These are phyloP conservation scores for Agrotis exclamationis DNA, from an alignment of 2,888 invertebrate species.

Conservation along the genomic window DNA sequence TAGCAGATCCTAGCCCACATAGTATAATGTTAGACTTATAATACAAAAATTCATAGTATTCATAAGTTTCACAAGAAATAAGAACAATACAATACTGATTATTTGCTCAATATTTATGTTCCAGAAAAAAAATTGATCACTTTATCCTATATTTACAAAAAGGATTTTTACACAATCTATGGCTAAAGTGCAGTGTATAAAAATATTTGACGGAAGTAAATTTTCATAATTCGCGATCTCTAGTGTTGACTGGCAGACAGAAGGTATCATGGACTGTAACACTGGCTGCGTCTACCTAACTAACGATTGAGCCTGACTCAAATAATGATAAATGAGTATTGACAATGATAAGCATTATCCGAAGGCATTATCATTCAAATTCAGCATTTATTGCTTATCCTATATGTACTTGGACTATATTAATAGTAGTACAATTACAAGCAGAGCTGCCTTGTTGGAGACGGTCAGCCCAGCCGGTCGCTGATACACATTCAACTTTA, in stretches of 20 bases:
- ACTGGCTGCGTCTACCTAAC: constrained; percentile 70
- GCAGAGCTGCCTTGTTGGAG: constrained; percentile 62
- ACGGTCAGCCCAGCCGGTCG: constrained; percentile 38
- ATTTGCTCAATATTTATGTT: constrained; percentile 67
- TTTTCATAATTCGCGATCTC: constrained; percentile 68
- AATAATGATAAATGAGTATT: constrained; percentile 87
- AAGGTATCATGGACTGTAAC: constrained; percentile 66
- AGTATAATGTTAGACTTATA: constrained; percentile 54
- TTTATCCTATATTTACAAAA: constrained; percentile 83
- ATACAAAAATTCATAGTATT: constrained; percentile 63
- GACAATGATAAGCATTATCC: constrained; percentile 85
- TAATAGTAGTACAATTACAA: constrained; percentile 66
- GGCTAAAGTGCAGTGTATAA: constrained; percentile 76
- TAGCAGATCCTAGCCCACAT: constrained; percentile 57
- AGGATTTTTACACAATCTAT: constrained; percentile 75
- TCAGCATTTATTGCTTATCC: constrained; percentile 85
- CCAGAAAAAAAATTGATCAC: constrained; percentile 64
- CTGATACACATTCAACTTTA: constrained; percentile 50
- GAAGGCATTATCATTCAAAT: constrained; percentile 78
- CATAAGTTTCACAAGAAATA: constrained; percentile 59
- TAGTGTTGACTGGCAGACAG: constrained; percentile 76
- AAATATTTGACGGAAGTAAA: constrained; percentile 72
- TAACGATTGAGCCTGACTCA: constrained; percentile 78
- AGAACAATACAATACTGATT: constrained; percentile 72
- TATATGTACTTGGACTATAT: constrained; percentile 81